phyloP scores from a whole-genome alignment of 2,888 invertebrate genomes.

The Pardosa pseudoannulata region DNA sequence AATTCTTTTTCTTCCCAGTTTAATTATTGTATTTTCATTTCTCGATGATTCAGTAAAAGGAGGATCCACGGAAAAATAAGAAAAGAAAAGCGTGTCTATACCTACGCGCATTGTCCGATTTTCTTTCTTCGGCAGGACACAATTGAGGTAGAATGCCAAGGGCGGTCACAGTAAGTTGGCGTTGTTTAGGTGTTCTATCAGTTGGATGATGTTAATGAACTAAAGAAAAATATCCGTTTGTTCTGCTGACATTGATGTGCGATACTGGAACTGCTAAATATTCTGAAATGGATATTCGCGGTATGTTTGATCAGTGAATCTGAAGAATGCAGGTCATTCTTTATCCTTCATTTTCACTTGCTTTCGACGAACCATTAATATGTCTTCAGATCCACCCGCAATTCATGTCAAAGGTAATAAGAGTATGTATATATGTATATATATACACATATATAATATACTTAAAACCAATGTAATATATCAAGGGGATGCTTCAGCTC shows the following conservation, averaged over 20 bases:
- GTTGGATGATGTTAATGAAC: slow-evolving; percentile 2
- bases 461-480: too few species aligned
- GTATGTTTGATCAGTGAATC: too few species aligned
- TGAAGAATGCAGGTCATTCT: too few species aligned
- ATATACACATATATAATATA: too few species aligned
- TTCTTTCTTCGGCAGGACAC: slow-evolving; percentile 6
- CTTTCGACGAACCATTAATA: too few species aligned
- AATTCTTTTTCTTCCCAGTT: slow-evolving; percentile 28
- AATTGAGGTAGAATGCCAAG: slow-evolving; percentile 58
- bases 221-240: slow-evolving; percentile 5
- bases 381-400: too few species aligned
- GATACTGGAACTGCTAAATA: neutral
- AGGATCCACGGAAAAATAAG: slow-evolving; percentile 21
- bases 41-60: slow-evolving; percentile 36
- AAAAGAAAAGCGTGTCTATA: slow-evolving; percentile 23
- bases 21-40: slow-evolving; percentile 49
- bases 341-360: too few species aligned
- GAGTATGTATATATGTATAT: too few species aligned
- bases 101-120: slow-evolving; percentile 44
- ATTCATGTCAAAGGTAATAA: too few species aligned
- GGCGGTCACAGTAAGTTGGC: slow-evolving; percentile 42
- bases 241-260: neutral
- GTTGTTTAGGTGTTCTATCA: neutral
- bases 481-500: too few species aligned
- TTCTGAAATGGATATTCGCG: too few species aligned